phyloP scores from a whole-genome alignment of 2,797 vertebrate species.

The Pseudochirops corinnae region DNA sequence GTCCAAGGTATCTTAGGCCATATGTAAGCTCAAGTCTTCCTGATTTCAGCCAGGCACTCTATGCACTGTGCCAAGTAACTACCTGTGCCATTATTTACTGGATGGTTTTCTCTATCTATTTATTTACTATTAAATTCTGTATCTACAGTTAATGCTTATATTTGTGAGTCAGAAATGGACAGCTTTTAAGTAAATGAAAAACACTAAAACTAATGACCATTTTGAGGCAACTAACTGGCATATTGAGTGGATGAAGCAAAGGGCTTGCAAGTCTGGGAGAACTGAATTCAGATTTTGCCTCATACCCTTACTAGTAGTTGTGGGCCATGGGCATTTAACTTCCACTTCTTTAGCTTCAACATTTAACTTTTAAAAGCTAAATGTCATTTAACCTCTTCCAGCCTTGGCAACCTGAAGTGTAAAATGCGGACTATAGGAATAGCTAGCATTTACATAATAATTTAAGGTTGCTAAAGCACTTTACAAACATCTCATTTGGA shows the following conservation, averaged over 20 bases:
- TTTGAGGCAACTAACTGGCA: neutral
- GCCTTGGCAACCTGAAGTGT: neutral
- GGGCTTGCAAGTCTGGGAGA: neutral
- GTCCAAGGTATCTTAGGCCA: neutral
- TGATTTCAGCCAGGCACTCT: neutral
- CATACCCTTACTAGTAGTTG: neutral
- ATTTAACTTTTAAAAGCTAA: neutral
- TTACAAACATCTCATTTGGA: neutral
- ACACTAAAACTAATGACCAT: neutral
- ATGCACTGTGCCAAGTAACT: neutral
- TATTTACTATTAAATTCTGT: constrained; percentile 17
- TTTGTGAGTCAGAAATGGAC: neutral
- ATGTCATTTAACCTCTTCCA: neutral
- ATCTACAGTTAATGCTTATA: neutral
- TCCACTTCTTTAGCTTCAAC: neutral
- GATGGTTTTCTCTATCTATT: constrained; percentile 10
- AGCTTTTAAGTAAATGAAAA: neutral
- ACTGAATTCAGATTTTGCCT: neutral
- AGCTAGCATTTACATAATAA: neutral
- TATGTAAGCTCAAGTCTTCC: neutral
- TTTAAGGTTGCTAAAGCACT: neutral
- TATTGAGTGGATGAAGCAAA: neutral
- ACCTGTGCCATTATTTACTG: neutral
- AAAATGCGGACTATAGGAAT: neutral
- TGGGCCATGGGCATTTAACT: neutral